Evolutionary conservation across 2,888 invertebrate species (phyloP).

Genomic region (Ptychoptera albimana): DNA sequence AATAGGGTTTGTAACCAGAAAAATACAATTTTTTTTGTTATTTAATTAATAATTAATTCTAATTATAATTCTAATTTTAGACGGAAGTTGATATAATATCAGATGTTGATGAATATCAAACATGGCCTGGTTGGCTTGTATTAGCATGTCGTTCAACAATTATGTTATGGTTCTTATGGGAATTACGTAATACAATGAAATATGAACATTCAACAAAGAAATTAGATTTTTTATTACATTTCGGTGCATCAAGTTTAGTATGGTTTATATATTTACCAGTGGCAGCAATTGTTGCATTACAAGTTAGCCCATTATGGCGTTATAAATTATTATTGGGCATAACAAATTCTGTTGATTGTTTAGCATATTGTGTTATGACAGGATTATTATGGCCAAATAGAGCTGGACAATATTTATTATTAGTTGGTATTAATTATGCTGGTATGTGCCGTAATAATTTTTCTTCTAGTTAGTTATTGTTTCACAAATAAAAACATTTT

Average conservation of each 20-base stretch:
- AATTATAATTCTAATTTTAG: constrained; percentile 33
- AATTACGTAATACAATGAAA: constrained; percentile 56
- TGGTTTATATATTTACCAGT: constrained; percentile 97
- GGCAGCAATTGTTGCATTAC: constrained; percentile 80
- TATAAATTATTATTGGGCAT: constrained; percentile 88
- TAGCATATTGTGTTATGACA: constrained; percentile 89
- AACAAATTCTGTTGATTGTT: constrained; percentile 87
- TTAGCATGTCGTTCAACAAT: constrained; percentile 66
- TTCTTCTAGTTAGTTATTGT: background rate
- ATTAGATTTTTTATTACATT: constrained; percentile 84
- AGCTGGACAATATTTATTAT: constrained; percentile 77
- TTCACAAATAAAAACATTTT: background rate
- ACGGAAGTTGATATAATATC: constrained; percentile 92
- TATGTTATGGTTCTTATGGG: constrained; percentile 76
- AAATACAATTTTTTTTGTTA: background rate
- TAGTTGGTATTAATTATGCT: constrained; percentile 54
- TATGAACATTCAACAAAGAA: constrained; percentile 70
- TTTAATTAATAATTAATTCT: too few relatives aligned
- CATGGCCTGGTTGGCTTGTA: constrained; percentile 94
- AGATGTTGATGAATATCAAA: constrained; percentile 93
- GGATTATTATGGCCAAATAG: constrained; percentile 92
- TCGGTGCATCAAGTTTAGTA: constrained; percentile 92
- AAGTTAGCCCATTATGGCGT: constrained; percentile 89
- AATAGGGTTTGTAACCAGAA: constrained; percentile 62
- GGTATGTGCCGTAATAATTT: constrained; percentile 25